A percentile compares a stretch with the other conserved stretches of the same genome.
Evolutionary conservation across 2,113 vertebrate genomes (phyloP).

Genomic region (Zosterops borbonicus): DNA sequence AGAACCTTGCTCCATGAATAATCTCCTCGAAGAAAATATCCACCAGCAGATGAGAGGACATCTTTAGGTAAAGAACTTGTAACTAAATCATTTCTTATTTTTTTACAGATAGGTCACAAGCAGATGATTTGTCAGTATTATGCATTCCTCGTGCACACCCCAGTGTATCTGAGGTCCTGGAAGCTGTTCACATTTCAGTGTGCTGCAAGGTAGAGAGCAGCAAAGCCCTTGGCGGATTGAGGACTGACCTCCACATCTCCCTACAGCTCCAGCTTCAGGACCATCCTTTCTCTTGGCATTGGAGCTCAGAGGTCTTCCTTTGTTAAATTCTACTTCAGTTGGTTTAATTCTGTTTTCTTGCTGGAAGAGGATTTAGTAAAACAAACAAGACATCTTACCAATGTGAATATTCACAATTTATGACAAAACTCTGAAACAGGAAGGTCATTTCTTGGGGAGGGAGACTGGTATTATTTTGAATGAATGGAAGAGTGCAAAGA

Average conservation of each 20-base stretch:
- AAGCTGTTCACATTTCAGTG: not conserved
- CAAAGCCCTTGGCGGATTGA: not conserved
- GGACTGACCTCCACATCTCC: not conserved
- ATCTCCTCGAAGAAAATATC: conserved; percentile 44
- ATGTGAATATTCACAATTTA: conserved; percentile 27
- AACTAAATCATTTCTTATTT: not conserved
- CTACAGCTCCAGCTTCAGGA: not conserved
- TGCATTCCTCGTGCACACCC: not conserved
- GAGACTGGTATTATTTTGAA: conserved; percentile 55
- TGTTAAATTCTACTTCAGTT: not conserved
- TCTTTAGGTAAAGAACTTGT: conserved; percentile 53
- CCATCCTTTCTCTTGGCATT: not conserved
- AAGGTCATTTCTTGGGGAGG: conserved; percentile 45
- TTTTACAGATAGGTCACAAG: conserved; percentile 16
- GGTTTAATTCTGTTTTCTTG: not conserved
- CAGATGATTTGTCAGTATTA: not conserved
- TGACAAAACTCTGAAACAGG: conserved; percentile 37
- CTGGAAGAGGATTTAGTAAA: conserved; percentile 30
- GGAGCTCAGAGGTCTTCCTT: not conserved
- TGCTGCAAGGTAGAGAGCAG: not conserved
- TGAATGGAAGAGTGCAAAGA: conserved; percentile 57
- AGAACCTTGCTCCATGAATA: conserved; percentile 66
- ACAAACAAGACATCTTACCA: conserved; percentile 40
- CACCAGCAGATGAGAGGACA: conserved; percentile 39
- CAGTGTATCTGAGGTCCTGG: not conserved